Evolutionary conservation across 2,113 vertebrate species (phyloP), one percentile per base, ranked within the genome.

Genomic region (Caranx melampygus): DNA sequence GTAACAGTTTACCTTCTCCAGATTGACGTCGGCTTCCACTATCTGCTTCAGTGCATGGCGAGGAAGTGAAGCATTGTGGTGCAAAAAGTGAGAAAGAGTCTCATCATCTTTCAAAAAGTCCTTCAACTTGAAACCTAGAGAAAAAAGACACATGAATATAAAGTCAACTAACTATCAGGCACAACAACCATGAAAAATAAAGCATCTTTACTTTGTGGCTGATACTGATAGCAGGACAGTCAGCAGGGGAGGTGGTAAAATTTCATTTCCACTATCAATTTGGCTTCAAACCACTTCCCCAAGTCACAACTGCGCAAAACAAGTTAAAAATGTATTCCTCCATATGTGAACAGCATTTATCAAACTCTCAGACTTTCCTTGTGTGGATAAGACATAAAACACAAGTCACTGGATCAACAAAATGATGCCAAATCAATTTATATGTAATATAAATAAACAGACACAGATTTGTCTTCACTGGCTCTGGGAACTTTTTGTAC

Each of bases 21-120:
- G 93, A 80, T 95, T 96, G 87, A 99, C 89, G 20, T 95, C 78
- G 26, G 98, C 96, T 47, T 95, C 93, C 79, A 99, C 91, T 10
- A 99, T 95, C 58, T 95, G 94, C 66, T 94, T 93, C 75, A 97
- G 91, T 0, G 94, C 88, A 6, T 95, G 87, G 34, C 52, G 91
- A 45, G 97, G 94, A 81, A 99, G 92, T 31, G 96, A 96, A 14
- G 96, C 91, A 18, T 98, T 98, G 69, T 92, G 92, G 78, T 91
- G 89, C 51, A 99, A 95, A 92, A 99, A 99, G 70, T 91, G 95
- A 64, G 98, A 98, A 66, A 99, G 94, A 0, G 96, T 97, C 92
- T 99, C 98, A 3, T 97, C 94, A 88, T 97, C 96, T 84, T 86
- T 81, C 82, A 99, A 92, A 76, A 99, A 99, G 94, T 99, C 96